A percentile compares a stretch with the other conserved stretches of the same genome.
Conservation (phyloP, 30 jellyfish, hydroid and myxozoan genomes). For the Pseudorhiza aurosa region DNA sequence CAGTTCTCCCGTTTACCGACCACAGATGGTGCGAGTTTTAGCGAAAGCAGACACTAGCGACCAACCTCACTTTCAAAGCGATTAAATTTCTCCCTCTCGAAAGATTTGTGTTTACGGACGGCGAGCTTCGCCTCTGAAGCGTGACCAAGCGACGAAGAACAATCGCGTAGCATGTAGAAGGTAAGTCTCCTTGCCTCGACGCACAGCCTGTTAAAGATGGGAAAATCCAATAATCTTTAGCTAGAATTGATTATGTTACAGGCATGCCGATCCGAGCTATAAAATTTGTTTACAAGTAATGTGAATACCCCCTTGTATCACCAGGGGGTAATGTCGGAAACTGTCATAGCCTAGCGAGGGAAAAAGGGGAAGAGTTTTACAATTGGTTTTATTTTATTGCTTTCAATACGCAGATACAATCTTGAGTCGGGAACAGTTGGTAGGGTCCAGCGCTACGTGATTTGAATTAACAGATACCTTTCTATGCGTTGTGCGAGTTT, state of each 20-base stretch:
- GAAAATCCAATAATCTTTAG: neutral
- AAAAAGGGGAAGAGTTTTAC: no score
- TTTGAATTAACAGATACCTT: no score
- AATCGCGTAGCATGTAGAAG: no score
- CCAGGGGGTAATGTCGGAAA: conserved; percentile 63
- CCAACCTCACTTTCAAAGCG: conserved; percentile 41
- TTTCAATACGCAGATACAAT: no score
- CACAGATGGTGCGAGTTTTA: conserved; percentile 58
- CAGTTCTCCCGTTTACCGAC: conserved; percentile 8
- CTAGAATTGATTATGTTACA: conserved; percentile 8
- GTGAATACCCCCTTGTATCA: neutral
- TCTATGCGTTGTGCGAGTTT: no score
- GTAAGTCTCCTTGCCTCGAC: no score
- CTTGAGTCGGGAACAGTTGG: no score
- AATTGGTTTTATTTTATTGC: no score
- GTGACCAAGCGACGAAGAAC: conserved; percentile 1
- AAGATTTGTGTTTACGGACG: conserved; percentile 29
- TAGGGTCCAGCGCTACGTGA: no score
- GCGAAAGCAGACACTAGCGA: conserved; percentile 3
- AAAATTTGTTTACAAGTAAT: conserved; percentile 8
- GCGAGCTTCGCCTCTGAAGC: neutral
- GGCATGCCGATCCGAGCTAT: conserved; percentile 35
- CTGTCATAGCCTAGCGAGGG: no score
- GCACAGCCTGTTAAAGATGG: no score
- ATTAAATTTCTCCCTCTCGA: conserved; percentile 48